phyloP scores from a whole-genome alignment of 2,797 vertebrate genomes.

The Phrynocephalus guinanensis region DNA sequence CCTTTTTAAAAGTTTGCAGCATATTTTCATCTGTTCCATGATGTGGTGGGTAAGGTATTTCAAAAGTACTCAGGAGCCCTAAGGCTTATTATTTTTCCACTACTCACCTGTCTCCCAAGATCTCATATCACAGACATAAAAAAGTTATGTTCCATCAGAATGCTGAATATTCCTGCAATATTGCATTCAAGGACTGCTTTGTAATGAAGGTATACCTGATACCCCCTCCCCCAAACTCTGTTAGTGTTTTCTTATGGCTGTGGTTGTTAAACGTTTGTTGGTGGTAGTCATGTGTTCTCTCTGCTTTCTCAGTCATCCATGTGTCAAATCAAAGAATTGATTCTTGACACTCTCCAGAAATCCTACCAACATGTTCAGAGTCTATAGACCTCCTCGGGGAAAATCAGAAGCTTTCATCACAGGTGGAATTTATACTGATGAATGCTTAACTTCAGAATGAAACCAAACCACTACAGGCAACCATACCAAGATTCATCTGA shows the following conservation, averaged over 20 bases:
- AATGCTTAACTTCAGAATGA: too few relatives aligned
- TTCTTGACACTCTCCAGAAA: too few relatives aligned
- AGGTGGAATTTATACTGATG: too few relatives aligned
- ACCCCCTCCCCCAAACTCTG: background rate
- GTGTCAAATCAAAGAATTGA: background rate
- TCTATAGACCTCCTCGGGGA: too few relatives aligned
- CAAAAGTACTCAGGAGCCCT: background rate
- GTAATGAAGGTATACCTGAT: constrained; percentile 1
- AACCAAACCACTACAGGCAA: too few relatives aligned
- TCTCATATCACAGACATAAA: constrained; percentile 6
- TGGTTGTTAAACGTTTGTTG: background rate
- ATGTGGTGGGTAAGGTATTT: background rate
- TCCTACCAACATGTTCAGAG: too few relatives aligned
- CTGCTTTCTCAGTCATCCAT: background rate
- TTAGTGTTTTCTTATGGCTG: background rate
- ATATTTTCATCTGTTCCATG: constrained; percentile 5
- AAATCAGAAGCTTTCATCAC: too few relatives aligned
- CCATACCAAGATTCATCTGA: too few relatives aligned
- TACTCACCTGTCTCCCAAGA: background rate
- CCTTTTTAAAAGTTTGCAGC: background rate
- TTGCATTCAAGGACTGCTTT: constrained; percentile 6
- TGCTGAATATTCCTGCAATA: background rate
- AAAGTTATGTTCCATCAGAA: constrained; percentile 4
- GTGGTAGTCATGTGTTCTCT: background rate
- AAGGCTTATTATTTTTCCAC: constrained; percentile 11